A percentile compares a stretch with the other conserved stretches of the same genome.
phyloP scores from a whole-genome alignment of 2,797 vertebrate species.

The Taenioides sp. region DNA sequence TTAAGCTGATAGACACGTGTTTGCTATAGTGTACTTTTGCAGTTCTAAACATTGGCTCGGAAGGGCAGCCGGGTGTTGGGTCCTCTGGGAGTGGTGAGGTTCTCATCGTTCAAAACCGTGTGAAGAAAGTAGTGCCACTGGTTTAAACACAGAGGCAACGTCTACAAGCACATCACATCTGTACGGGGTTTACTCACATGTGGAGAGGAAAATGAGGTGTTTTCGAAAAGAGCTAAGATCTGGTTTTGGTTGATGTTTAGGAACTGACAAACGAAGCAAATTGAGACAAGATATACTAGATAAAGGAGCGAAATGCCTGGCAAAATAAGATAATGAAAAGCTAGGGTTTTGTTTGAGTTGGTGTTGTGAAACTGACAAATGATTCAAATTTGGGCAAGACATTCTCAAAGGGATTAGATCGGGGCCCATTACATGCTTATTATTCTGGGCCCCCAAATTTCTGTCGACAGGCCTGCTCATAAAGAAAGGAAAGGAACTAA shows the following conservation, averaged over 20 bases:
- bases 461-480: too few relatives aligned
- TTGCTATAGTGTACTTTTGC: slow-evolving; percentile 9
- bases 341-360: neutral
- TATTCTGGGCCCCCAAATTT: too few relatives aligned
- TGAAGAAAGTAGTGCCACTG: slow-evolving; percentile 20
- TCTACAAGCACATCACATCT: slow-evolving; percentile 1
- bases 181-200: neutral
- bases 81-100: slow-evolving; percentile 31
- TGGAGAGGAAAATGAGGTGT: neutral
- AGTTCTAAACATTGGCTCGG: slow-evolving; percentile 47
- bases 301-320: too few relatives aligned
- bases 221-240: neutral
- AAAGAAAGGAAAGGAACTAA: too few relatives aligned
- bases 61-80: slow-evolving; percentile 35
- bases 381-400: too few relatives aligned
- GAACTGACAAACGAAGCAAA: slow-evolving; percentile 5
- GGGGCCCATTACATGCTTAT: too few relatives aligned
- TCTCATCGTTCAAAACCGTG: slow-evolving; percentile 26
- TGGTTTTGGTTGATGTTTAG: neutral
- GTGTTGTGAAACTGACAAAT: too few relatives aligned
- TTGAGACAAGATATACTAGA: neutral
- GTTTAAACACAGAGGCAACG: slow-evolving; percentile 6
- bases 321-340: too few relatives aligned
- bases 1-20: slow-evolving; percentile 51
- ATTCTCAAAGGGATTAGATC: too few relatives aligned